Percentiles rank a stretch among this genome's conserved stretches.
These are phyloP conservation scores for Esox niger DNA, from an alignment of 2,113 vertebrate genomes.

Conservation along the genomic window DNA sequence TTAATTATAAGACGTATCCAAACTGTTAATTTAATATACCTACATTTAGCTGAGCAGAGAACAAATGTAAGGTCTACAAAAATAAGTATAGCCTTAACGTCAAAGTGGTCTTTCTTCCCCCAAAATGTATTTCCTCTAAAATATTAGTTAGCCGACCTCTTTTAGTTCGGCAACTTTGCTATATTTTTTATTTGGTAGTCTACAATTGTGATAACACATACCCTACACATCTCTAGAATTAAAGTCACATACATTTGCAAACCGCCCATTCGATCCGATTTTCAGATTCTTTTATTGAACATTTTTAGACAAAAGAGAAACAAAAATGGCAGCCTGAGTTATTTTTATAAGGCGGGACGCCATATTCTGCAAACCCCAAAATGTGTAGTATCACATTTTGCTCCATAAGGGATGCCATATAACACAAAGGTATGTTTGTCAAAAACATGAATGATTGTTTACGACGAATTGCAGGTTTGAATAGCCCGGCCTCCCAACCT, in stretches of 20 bases:
- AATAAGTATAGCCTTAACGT: no score
- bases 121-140: background rate
- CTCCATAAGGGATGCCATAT: constrained; percentile 37
- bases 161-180: background rate
- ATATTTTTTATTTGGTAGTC: background rate
- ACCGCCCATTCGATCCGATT: constrained; percentile 57
- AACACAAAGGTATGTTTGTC: constrained; percentile 72
- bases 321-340: constrained; percentile 95
- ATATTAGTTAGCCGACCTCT: background rate
- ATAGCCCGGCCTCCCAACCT: constrained; percentile 82
- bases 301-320: constrained; percentile 95
- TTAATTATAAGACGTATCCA: no score
- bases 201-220: background rate
- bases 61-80: no score
- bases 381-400: constrained; percentile 45
- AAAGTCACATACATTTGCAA: constrained; percentile 1
- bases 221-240: background rate
- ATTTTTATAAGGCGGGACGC: constrained; percentile 92
- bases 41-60: no score
- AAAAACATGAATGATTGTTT: constrained; percentile 83
- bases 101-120: background rate
- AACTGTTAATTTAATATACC: no score
- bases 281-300: constrained; percentile 88
- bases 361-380: constrained; percentile 94
- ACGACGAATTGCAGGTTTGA: constrained; percentile 86